Evolutionary conservation across 1,140 invertebrate genomes (phyloP), one percentile per base, ranked within the genome.

Genomic region (Cyrtorhinus lividipennis): DNA sequence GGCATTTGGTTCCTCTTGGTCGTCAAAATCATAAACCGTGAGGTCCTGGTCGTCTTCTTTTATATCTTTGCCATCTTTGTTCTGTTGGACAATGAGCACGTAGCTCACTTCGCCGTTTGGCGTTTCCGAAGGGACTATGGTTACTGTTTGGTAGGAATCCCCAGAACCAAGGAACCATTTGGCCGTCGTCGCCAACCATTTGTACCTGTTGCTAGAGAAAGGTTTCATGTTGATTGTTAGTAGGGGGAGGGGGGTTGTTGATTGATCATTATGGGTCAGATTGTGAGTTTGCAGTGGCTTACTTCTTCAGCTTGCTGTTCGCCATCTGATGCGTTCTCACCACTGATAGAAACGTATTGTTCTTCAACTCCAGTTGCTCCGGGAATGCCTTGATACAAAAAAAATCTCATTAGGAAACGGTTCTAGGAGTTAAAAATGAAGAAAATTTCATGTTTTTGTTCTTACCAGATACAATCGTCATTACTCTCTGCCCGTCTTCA

Each of bases 71-170:
- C 77, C 75, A 20, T 80, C 78, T 38, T 81, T 79, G 2, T 80
- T 79, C 71, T 87, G 84, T 64, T 91, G 87, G 2, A 95, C 88
- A 66, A 93, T 91, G 13, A 95, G 75, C 0, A 95, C 88, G 72
- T 93, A 94, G 73, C 87, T 92, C 1, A 93, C 81, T 77, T 92
- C 82, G 2, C 87, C 88, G 59, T 83, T 80, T 69, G 83, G 83
- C 1, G 80, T 81, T 62, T 92, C 86, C 0, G 88, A 87, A 1
- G 90, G 90, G 18, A 93, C 84, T 65, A 94, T 83, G 0, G 89
- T 90, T 0, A 94, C 86, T 1, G 89, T 88, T 73, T 92, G 88
- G 74, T 85, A 91, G 2, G 78, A 76, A 65, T 85, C 83, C 13
- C 76, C 77, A 56, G 48, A 44, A 20, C 64, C 62, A 1, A 67